Evolutionary conservation across 2,113 vertebrate species (phyloP).

Genomic region (Suricata suricatta): DNA sequence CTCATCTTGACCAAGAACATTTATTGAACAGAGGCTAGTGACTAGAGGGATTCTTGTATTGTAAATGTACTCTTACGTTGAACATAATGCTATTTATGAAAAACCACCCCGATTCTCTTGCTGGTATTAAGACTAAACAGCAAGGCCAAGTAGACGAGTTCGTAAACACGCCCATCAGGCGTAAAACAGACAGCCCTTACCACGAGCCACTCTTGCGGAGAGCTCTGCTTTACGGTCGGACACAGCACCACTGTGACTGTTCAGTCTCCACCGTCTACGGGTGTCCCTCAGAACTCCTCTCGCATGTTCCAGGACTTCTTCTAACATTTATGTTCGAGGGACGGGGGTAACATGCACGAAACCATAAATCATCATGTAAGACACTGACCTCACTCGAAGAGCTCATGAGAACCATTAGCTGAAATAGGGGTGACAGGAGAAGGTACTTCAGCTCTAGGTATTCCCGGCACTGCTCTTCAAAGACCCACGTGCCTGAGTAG

Average conservation of each 20-base stretch:
- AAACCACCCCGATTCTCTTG: not conserved
- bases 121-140: not conserved
- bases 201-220: not conserved
- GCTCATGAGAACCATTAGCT: constrained; percentile 42
- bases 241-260: not conserved
- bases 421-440: not conserved
- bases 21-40: not conserved
- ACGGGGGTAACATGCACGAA: not conserved
- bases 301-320: not conserved
- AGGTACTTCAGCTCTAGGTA: not conserved
- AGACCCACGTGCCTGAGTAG: too few relatives aligned
- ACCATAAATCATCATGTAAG: constrained; percentile 25
- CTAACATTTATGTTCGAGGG: not conserved
- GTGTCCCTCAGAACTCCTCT: not conserved
- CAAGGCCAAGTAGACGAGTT: not conserved
- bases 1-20: not conserved
- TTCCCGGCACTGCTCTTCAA: not conserved
- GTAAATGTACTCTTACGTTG: not conserved
- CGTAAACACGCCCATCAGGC: not conserved
- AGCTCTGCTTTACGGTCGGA: not conserved
- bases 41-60: not conserved
- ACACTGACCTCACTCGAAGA: constrained; percentile 13
- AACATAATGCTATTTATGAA: not conserved
- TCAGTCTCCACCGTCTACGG: not conserved
- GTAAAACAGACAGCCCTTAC: not conserved